Evolutionary conservation across 2,797 vertebrate species (phyloP), one percentile per base, ranked within the genome.

Genomic region (Pterois miles): DNA sequence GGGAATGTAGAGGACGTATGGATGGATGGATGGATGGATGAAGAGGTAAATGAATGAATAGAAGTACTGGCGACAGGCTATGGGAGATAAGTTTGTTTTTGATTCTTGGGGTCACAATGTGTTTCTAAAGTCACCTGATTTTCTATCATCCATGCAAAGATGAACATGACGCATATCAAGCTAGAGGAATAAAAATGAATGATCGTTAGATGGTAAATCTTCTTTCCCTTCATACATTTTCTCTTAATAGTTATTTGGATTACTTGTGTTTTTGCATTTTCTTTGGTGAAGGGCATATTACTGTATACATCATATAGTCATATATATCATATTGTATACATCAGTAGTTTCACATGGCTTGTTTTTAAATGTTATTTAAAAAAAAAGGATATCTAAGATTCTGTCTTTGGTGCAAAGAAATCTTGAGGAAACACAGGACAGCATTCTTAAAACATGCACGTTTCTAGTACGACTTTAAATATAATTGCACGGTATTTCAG

Each of bases 21-120:
- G 33, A 73, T 60, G 57, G 53, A 46, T 64, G 16, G 43, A 85
- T 53, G 73, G 57, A 74, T 53, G 71, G 54, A 74, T 66, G 69
- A 59, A 79, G 4, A 82, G 29, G 43, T 56, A 75, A 65, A 77
- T 86, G 80, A 76, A 84, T 78, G 68, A 82, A 71, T 40, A 65
- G 9, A 56, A 71, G 38, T 8, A 76, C 54, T 72, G 33, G 46
- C 25, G 20, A 46, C 11, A 65, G 57, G 57, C 12, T 70, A 66
- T 59, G 18, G 52, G n/a, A 66, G 40, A 78, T n/a, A 40, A 27
- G 5, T 31, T 63, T 16, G 20, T 59, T 40, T 68, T 59, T 4
- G 27, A 31, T 48, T 76, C 16, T 54, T 52, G 11, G 11, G 9
- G 14, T 64, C 22, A 57, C 20, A 68, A 18, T 34, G 14, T 11